Conservation (phyloP, 2,113 vertebrate genomes). For the Pangasianodon gigas region DNA sequence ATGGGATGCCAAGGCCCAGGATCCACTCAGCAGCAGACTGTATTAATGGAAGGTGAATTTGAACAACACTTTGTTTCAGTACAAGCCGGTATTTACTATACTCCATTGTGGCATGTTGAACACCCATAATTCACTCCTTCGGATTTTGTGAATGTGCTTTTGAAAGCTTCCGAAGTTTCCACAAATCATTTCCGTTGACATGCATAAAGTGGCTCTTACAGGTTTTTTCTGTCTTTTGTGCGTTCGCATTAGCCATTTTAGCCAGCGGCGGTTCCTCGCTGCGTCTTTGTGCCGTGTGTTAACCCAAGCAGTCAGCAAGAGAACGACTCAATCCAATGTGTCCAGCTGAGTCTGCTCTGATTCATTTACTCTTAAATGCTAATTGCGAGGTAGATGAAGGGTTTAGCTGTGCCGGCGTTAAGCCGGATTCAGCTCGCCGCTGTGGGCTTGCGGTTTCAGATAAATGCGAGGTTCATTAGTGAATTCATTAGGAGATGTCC, state of each 20-base stretch:
- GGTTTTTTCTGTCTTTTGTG: background rate
- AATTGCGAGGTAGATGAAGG: conserved; percentile 73
- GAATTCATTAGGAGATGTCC: conserved; percentile 28
- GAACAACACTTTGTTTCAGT: background rate
- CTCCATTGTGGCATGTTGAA: background rate
- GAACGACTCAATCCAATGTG: conserved; percentile 39
- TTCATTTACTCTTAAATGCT: conserved; percentile 74
- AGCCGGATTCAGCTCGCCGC: conserved; percentile 6
- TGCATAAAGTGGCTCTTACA: background rate
- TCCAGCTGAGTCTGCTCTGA: conserved; percentile 71
- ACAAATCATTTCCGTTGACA: background rate
- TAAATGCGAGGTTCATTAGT: conserved; percentile 24
- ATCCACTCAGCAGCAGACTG: background rate
- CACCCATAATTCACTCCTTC: background rate
- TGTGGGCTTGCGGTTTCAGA: background rate
- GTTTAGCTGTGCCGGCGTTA: background rate
- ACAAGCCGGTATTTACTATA: background rate
- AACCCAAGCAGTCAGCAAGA: conserved; percentile 15
- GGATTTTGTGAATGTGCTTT: background rate
- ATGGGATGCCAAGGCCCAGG: background rate
- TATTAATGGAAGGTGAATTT: background rate
- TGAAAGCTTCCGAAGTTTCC: background rate
- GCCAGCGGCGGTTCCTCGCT: conserved; percentile 6
- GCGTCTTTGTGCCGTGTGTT: conserved; percentile 24
- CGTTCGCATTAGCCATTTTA: conserved; percentile 21